Evolutionary conservation across 2,113 vertebrate genomes (phyloP).

Genomic region (Taxidea taxus): DNA sequence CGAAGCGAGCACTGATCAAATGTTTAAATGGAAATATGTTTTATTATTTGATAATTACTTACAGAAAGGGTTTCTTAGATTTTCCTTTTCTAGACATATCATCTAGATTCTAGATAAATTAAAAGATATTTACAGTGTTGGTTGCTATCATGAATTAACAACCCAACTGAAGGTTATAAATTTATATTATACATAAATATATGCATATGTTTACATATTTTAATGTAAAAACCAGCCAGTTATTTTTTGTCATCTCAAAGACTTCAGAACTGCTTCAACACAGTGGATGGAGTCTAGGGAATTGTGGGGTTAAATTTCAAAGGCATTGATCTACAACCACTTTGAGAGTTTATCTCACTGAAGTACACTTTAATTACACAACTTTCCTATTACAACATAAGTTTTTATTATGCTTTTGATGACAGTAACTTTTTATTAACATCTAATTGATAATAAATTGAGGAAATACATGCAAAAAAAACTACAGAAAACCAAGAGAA

Average conservation of each 20-base stretch:
- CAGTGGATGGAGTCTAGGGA: background rate
- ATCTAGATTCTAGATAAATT: background rate
- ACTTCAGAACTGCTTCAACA: background rate
- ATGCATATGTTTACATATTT: background rate
- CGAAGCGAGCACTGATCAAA: no score
- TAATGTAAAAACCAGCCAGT: background rate
- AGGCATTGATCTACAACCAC: background rate
- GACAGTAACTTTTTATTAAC: background rate
- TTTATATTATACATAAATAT: background rate
- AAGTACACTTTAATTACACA: background rate
- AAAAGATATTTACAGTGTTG: background rate
- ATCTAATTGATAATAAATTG: background rate
- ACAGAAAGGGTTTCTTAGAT: background rate
- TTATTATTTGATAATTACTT: constrained; percentile 18
- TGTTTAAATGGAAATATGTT: background rate
- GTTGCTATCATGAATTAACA: background rate
- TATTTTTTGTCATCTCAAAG: background rate
- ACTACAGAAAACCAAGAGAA: background rate
- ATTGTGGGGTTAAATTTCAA: background rate
- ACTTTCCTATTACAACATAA: background rate
- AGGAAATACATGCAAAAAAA: background rate
- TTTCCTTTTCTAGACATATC: background rate
- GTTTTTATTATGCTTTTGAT: background rate
- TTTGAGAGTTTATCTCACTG: background rate
- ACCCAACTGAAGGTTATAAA: background rate